phyloP scores from a whole-genome alignment of 2,113 vertebrate genomes.

The Pteronura brasiliensis region DNA sequence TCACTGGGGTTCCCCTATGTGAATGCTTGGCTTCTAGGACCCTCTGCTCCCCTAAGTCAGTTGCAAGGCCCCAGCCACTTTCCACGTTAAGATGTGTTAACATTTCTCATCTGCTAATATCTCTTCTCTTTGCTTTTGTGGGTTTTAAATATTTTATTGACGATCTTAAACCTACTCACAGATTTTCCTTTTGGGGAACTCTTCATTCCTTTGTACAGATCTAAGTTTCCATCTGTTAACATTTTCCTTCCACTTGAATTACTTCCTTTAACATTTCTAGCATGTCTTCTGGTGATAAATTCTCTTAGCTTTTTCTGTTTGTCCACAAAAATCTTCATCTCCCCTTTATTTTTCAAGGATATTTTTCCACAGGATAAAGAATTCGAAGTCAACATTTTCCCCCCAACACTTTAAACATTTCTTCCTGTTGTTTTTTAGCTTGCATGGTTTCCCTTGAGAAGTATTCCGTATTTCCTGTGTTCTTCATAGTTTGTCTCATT shows the following conservation, averaged over 20 bases:
- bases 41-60: neutral
- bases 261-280: conserved; percentile 24
- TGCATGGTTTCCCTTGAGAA: conserved; percentile 3
- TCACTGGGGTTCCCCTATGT: neutral
- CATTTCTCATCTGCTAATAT: conserved; percentile 26
- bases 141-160: conserved; percentile 66
- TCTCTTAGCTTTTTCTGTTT: conserved; percentile 44
- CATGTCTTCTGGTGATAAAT: neutral
- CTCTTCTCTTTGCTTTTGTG: conserved; percentile 42
- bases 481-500: neutral
- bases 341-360: neutral
- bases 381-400: neutral
- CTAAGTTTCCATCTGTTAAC: conserved; percentile 34
- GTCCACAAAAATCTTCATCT: neutral
- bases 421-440: neutral
- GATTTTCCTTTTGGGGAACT: conserved; percentile 38
- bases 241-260: conserved; percentile 43
- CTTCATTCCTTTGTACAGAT: conserved; percentile 47
- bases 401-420: neutral
- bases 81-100: neutral
- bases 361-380: neutral
- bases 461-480: neutral
- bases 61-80: neutral
- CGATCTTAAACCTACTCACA: conserved; percentile 38
- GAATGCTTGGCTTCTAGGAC: neutral